These are phyloP conservation scores for Campoletis sonorensis DNA, from an alignment of 1,140 invertebrate genomes.

Conservation along the genomic window DNA sequence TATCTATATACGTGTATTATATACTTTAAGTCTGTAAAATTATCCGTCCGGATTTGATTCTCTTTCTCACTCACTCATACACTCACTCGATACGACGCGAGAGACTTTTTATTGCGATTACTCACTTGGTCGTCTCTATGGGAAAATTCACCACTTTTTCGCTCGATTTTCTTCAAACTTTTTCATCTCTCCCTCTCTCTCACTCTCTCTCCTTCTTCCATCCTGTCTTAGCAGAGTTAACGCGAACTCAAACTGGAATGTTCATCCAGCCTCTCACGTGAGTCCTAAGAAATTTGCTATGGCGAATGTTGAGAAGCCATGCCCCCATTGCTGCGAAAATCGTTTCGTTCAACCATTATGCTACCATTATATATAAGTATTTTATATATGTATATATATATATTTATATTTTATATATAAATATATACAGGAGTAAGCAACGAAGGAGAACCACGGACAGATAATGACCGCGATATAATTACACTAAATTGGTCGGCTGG, in stretches of 20 bases:
- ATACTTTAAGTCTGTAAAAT: constrained; percentile 36
- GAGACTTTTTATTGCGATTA: constrained; percentile 40
- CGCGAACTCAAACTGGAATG: constrained; percentile 8
- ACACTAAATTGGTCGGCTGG: constrained; percentile 48
- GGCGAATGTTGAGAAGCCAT: constrained; percentile 22
- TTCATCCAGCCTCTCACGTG: background rate
- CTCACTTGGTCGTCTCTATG: constrained; percentile 19
- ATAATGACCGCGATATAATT: constrained; percentile 50
- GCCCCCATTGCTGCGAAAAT: constrained; percentile 32
- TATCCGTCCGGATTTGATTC: constrained; percentile 19
- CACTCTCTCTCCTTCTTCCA: background rate
- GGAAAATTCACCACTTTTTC: background rate
- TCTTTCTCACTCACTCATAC: constrained; percentile 27
- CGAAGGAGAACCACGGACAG: constrained; percentile 33
- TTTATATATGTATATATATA: too few relatives aligned
- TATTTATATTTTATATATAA: too few relatives aligned
- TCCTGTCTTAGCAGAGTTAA: background rate
- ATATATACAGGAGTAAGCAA: constrained; percentile 12
- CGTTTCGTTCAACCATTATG: constrained; percentile 16
- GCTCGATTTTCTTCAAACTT: background rate
- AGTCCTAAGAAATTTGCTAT: constrained; percentile 33
- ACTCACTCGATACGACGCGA: constrained; percentile 25
- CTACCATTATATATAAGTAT: too few relatives aligned
- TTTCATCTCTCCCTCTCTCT: background rate
- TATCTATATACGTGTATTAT: constrained; percentile 4